Conservation (phyloP, 2,113 vertebrate genomes). For the Tychaedon coryphoeus region DNA sequence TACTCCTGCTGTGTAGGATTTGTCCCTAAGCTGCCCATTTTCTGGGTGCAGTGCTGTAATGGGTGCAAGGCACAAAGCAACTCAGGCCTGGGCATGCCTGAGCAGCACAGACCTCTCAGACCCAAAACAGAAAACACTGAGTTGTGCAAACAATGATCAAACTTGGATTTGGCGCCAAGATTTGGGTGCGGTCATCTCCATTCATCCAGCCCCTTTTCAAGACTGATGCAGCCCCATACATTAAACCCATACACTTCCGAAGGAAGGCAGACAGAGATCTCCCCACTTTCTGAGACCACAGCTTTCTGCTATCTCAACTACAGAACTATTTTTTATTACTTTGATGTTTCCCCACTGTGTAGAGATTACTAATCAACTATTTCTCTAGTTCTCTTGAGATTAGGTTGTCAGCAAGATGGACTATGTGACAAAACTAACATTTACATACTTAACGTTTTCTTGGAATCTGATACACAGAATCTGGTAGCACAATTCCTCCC, state of each 20-base stretch:
- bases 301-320: neutral
- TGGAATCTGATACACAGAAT: neutral
- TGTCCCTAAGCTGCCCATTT: neutral
- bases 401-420: rapidly evolving
- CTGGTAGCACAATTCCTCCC: neutral
- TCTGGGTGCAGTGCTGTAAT: neutral
- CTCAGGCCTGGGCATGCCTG: neutral
- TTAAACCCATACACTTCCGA: neutral
- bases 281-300: neutral
- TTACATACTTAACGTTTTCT: neutral
- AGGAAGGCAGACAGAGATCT: neutral
- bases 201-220: neutral
- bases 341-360: neutral
- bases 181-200: neutral
- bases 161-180: rapidly evolving
- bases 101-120: neutral
- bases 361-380: neutral
- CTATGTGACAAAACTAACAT: neutral
- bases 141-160: neutral
- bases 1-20: neutral
- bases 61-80: neutral
- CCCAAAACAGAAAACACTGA: neutral
- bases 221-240: neutral
- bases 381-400: neutral
- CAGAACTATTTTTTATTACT: neutral